Evolutionary conservation across 1,140 invertebrate species (phyloP).

Genomic region (Stenopsyche tienmushanensis): DNA sequence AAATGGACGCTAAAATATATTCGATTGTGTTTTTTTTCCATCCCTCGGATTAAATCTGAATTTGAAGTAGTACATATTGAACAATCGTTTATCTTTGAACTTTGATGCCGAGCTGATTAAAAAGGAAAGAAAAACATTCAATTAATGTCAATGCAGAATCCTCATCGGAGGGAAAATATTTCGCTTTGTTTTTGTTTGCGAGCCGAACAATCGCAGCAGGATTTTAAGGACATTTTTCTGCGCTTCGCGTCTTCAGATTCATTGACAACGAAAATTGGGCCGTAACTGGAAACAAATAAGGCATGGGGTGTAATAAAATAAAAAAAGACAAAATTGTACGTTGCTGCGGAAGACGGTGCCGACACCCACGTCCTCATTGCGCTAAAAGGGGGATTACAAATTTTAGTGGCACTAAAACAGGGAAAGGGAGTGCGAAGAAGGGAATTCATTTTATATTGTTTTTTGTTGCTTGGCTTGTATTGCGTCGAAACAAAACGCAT

Average conservation of each 20-base stretch:
- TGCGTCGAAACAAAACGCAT: constrained; percentile 27
- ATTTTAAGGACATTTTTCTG: too few relatives aligned
- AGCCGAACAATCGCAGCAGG: too few relatives aligned
- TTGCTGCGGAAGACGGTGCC: constrained; percentile 5
- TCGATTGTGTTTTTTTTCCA: too few relatives aligned
- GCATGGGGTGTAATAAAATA: constrained; percentile 23
- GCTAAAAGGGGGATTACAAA: constrained; percentile 42
- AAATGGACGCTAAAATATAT: too few relatives aligned
- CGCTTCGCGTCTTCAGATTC: constrained; percentile 11
- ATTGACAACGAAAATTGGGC: constrained; percentile 27
- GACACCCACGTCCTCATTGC: constrained; percentile 35
- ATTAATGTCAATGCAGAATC: too few relatives aligned
- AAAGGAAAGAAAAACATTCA: too few relatives aligned
- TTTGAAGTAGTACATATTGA: too few relatives aligned
- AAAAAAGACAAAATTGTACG: constrained; percentile 16
- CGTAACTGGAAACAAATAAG: constrained; percentile 35
- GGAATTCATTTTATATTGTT: constrained; percentile 42
- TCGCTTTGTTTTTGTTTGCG: too few relatives aligned
- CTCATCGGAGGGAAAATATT: too few relatives aligned
- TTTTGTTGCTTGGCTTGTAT: constrained; percentile 31
- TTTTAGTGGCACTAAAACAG: constrained; percentile 40
- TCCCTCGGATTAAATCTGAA: too few relatives aligned
- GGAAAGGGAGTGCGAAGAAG: constrained; percentile 37
- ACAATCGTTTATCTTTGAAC: too few relatives aligned
- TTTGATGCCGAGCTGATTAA: too few relatives aligned